Percentiles rank a stretch among this genome's conserved stretches.
These are phyloP conservation scores for Gallinago undulata DNA, from an alignment of 2,113 vertebrate genomes.

Conservation along the genomic window DNA sequence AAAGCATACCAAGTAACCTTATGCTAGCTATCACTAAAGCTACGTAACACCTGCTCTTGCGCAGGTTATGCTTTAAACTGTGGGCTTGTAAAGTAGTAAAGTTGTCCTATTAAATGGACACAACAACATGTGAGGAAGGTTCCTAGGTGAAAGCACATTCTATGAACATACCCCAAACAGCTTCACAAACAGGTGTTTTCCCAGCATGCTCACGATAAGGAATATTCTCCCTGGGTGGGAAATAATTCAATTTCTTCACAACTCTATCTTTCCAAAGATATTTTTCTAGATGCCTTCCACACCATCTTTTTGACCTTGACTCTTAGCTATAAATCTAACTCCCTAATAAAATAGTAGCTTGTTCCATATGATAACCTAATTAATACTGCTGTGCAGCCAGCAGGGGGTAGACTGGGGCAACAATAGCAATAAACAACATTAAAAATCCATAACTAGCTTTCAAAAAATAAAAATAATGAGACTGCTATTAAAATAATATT, in stretches of 20 bases:
- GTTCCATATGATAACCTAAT: neutral
- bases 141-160: neutral
- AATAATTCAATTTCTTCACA: neutral
- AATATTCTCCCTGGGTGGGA: neutral
- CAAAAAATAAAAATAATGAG: neutral
- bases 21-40: neutral
- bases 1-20: neutral
- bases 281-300: neutral
- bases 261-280: neutral
- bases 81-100: neutral
- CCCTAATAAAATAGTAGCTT: neutral
- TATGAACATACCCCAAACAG: neutral
- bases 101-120: neutral
- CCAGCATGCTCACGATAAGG: neutral
- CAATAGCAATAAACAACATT: neutral
- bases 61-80: neutral
- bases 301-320: neutral
- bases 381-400: conserved; percentile 2
- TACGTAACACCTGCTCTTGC: fast-evolving
- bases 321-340: neutral
- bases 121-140: neutral
- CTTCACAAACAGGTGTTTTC: neutral
- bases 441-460: neutral
- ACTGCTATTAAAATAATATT: neutral
- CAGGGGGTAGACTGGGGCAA: conserved; percentile 27